Evolutionary conservation across 2,113 vertebrate species (phyloP).

Genomic region (Marmota monax): DNA sequence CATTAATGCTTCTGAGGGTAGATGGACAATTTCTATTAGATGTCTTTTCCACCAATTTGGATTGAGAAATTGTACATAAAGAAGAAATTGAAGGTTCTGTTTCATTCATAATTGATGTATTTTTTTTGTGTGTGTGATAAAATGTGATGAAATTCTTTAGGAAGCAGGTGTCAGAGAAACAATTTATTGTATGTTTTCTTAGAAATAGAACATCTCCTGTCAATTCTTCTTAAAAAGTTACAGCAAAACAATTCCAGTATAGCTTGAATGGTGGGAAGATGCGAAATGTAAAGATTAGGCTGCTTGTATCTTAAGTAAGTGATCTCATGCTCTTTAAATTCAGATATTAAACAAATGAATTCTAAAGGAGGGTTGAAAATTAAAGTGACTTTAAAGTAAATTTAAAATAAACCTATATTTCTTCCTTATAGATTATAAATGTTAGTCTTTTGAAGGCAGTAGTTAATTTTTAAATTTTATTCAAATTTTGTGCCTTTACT

Average conservation of each 20-base stretch:
- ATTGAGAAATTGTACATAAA: background rate
- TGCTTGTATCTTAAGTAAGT: background rate
- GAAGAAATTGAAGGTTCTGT: background rate
- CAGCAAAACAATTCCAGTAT: background rate
- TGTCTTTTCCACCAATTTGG: background rate
- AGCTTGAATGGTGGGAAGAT: background rate
- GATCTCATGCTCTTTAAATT: background rate
- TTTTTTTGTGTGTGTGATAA: background rate
- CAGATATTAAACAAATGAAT: background rate
- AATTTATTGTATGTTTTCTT: background rate
- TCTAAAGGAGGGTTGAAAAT: background rate
- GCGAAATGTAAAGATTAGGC: background rate
- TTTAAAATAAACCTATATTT: background rate
- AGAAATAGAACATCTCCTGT: background rate
- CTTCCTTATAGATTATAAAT: constrained; percentile 1
- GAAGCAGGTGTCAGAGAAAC: constrained; percentile 1
- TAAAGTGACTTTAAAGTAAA: constrained; percentile 6
- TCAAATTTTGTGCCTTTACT: background rate
- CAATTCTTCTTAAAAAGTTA: background rate
- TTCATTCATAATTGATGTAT: background rate
- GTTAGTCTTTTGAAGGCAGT: background rate
- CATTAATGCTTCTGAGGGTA: background rate
- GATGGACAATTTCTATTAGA: background rate
- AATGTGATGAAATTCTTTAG: background rate
- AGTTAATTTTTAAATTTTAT: constrained; percentile 46